Base-by-base conservation (phyloP, 1,140 invertebrate species). In the Heliconius eleuchia region DNA sequence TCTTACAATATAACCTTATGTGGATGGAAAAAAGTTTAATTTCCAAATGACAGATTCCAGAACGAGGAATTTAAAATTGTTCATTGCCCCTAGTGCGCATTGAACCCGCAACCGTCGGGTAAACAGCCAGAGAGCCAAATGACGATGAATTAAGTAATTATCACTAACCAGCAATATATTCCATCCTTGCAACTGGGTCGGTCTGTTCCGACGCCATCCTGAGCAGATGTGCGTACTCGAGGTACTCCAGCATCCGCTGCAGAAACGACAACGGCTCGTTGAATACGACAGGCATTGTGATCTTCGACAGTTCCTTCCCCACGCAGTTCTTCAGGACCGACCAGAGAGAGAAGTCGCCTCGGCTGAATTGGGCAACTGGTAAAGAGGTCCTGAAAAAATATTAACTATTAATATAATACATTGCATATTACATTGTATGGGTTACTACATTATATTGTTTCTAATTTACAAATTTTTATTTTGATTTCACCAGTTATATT, bases 251-350 rank as follows among this genome's bases (percentile, higher is more conserved):
- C 89, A 99, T 97, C 80, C 99, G 95, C 95, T 99, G 98, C 9
- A 99, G 96, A 92, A 99, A 99, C 84, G 97, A 98, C 52, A 99
- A 95, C 0, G 99, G 99, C 94, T 99, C 99, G 94, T 99, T 99
- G 94, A 99, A 99, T 73, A 98, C 97, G 96, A 99, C 98, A 42
- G 99, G 99, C 98, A 99, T 99, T 11, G 98, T 98, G 87, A 99
- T 99, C 95, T 99, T 99, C 86, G 98, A 99, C 73, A 99, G 95
- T 92, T 99, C 99, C 95, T 99, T 99, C 84, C 98, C 98, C 86
- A 99, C 97, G 88, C 98, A 98, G 91, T 98, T 98, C 95, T 98
- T 98, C 83, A 99, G 95, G 82, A 99, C 98, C 78, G 98, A 98
- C 98, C 98, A 99, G 74, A 99, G 96, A 92, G 98, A 99, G 94